Percentiles rank a stretch among this genome's conserved stretches.
Evolutionary conservation across 2,888 invertebrate species (phyloP).

Genomic region (Ecdyonurus torrentis): DNA sequence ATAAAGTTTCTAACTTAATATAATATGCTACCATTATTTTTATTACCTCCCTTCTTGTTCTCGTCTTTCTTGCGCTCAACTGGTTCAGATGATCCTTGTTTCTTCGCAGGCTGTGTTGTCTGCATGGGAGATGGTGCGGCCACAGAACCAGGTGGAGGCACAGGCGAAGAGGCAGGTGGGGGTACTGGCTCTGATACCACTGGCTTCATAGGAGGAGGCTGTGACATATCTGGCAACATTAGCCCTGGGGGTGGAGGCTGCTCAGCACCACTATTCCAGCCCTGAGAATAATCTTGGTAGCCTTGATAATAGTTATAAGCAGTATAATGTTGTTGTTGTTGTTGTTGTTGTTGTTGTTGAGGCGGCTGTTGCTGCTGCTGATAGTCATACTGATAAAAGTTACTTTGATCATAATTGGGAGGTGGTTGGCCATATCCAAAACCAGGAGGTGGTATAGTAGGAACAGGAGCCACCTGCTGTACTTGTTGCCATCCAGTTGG

Average conservation of each 20-base stretch:
- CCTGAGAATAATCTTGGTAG: not conserved
- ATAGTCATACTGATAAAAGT: not conserved
- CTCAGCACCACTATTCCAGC: not conserved
- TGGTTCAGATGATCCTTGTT: no score
- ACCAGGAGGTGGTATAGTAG: not conserved
- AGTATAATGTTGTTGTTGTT: not conserved
- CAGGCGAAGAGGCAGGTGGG: no score
- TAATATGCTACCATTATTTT: no score
- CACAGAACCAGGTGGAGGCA: no score
- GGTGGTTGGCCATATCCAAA: not conserved
- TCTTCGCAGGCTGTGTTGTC: no score
- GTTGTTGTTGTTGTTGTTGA: not conserved
- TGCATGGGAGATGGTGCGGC: no score
- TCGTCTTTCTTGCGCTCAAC: no score
- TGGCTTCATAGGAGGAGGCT: not conserved
- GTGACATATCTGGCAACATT: not conserved
- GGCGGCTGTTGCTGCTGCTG: not conserved
- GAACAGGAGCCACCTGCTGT: not conserved
- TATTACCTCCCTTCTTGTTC: no score
- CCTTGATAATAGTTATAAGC: not conserved
- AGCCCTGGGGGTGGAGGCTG: not conserved
- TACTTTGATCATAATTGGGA: not conserved
- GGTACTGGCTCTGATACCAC: not conserved
- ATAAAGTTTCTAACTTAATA: no score
- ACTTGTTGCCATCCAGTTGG: not conserved